These are phyloP conservation scores for Teleogryllus oceanicus DNA, from an alignment of 2,888 invertebrate species.

Conservation along the genomic window DNA sequence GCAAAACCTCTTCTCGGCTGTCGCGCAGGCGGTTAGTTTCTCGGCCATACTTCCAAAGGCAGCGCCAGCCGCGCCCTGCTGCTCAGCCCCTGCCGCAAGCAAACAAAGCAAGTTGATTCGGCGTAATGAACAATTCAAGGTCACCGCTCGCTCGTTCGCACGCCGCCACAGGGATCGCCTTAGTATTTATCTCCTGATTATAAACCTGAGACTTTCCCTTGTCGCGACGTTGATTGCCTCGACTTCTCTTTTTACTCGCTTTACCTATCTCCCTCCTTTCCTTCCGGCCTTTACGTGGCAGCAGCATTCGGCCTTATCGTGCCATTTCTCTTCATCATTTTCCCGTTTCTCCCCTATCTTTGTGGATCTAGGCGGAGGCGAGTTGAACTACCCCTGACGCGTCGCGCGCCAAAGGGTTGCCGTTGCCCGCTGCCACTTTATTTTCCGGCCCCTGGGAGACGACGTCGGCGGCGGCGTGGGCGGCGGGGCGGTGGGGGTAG, in stretches of 20 bases:
- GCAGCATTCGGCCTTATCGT: neutral
- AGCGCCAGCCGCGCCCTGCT: too few species aligned
- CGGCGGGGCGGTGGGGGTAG: neutral
- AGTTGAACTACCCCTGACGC: neutral
- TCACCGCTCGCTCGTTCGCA: too few species aligned
- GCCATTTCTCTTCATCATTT: constrained; percentile 7
- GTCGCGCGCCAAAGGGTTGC: neutral
- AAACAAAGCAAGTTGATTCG: too few species aligned
- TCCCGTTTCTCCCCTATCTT: neutral
- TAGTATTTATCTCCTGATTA: neutral
- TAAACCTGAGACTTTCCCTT: neutral
- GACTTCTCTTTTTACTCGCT: neutral
- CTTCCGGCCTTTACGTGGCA: constrained; percentile 1
- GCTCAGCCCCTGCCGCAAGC: too few species aligned
- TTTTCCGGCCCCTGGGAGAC: neutral
- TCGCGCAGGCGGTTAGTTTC: too few species aligned
- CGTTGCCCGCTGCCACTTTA: neutral
- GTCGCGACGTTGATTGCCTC: neutral
- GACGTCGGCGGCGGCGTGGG: neutral
- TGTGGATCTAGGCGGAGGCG: neutral
- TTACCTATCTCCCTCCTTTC: neutral
- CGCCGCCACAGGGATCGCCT: too few species aligned
- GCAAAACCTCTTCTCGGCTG: too few species aligned
- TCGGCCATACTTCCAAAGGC: too few species aligned
- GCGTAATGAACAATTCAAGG: too few species aligned